Percentiles rank a stretch among this genome's conserved stretches.
Evolutionary conservation across 2,113 vertebrate species (phyloP).

Genomic region (Copsychus sechellarum): DNA sequence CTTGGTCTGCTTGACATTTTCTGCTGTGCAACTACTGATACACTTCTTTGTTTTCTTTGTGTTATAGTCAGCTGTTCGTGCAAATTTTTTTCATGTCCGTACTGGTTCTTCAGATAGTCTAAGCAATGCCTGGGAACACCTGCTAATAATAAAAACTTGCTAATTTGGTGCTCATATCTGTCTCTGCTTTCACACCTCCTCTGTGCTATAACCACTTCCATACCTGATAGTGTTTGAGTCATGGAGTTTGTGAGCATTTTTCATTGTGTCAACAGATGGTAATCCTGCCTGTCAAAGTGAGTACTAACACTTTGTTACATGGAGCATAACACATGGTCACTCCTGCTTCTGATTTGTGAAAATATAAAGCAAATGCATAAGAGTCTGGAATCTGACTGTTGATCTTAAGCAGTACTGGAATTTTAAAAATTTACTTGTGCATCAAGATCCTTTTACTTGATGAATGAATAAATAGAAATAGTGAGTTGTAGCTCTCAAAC

Average conservation of each 20-base stretch:
- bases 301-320: not conserved
- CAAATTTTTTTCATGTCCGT: not conserved
- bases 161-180: not conserved
- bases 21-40: not conserved
- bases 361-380: not conserved
- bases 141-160: conserved; percentile 45
- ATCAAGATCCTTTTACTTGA: not conserved
- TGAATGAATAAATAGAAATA: not conserved
- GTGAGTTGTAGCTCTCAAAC: not conserved
- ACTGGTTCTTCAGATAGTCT: not conserved
- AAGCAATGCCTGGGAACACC: not conserved
- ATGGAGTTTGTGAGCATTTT: not conserved
- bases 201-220: not conserved
- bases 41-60: not conserved
- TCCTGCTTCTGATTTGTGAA: not conserved
- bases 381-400: not conserved
- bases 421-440: not conserved
- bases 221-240: conserved; percentile 10
- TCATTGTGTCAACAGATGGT: not conserved
- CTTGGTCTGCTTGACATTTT: not conserved
- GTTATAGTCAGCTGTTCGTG: not conserved
- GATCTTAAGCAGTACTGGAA: not conserved
- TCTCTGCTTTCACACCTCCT: conserved; percentile 12
- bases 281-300: not conserved
- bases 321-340: not conserved